Evolutionary conservation across 1,140 invertebrate species (phyloP).

Genomic region (Leguminivora glycinivorella): DNA sequence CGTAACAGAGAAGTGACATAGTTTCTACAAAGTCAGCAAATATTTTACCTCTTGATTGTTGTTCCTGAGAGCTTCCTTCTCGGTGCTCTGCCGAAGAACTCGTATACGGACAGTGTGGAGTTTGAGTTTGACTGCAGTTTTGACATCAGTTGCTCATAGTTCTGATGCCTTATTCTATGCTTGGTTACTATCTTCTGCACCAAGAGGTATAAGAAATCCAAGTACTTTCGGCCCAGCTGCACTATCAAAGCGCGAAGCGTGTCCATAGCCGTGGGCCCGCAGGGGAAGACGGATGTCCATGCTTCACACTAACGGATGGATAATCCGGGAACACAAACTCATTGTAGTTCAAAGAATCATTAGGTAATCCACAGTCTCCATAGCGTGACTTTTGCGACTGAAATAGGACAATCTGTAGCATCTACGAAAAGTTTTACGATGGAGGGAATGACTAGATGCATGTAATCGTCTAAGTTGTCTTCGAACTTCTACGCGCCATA

Average conservation of each 20-base stretch:
- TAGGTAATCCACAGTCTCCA: conserved; percentile 96
- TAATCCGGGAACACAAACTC: conserved; percentile 95
- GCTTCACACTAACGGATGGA: conserved; percentile 93
- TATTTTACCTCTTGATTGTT: conserved; percentile 77
- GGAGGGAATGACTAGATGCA: conserved; percentile 96
- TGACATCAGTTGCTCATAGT: conserved; percentile 88
- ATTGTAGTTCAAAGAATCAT: conserved; percentile 93
- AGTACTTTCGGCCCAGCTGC: conserved; percentile 94
- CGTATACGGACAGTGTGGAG: conserved; percentile 83
- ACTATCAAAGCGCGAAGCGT: conserved; percentile 92
- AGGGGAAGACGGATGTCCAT: conserved; percentile 91
- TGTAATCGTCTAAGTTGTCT: conserved; percentile 96
- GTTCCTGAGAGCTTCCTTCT: conserved; percentile 67
- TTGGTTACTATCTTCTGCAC: conserved; percentile 91
- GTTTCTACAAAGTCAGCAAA: too few species aligned
- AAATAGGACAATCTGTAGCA: conserved; percentile 88
- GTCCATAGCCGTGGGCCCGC: conserved; percentile 91
- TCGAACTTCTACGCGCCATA: conserved; percentile 96
- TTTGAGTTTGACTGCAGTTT: conserved; percentile 87
- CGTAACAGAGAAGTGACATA: too few species aligned
- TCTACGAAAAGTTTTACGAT: conserved; percentile 95
- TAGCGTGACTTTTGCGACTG: conserved; percentile 88
- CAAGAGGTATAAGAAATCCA: conserved; percentile 95
- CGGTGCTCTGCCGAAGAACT: conserved; percentile 81
- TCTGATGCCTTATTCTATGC: conserved; percentile 89